Evolutionary conservation across 2,113 vertebrate species (phyloP).

Genomic region (Falco punctatus): DNA sequence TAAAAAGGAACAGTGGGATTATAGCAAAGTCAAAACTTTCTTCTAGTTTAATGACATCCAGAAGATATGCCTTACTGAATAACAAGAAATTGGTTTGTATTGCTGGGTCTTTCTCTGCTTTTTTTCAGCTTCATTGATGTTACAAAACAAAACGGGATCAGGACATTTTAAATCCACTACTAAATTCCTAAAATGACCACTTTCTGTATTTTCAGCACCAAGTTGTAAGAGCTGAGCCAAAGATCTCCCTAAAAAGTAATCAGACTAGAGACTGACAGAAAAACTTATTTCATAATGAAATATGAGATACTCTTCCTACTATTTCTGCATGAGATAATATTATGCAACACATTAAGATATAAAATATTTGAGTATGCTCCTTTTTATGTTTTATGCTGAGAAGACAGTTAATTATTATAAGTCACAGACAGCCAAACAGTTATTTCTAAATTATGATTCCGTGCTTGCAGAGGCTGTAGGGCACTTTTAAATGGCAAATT

Average conservation of each 20-base stretch:
- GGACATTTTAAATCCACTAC: neutral
- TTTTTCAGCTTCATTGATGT: neutral
- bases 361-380: neutral
- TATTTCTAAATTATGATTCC: neutral
- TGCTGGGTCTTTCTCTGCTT: neutral
- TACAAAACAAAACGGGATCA: neutral
- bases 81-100: neutral
- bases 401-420: neutral
- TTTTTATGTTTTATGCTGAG: neutral
- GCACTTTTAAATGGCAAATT: slow-evolving; percentile 17
- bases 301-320: neutral
- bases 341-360: neutral
- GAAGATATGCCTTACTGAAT: neutral
- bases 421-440: neutral
- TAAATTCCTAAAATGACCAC: neutral
- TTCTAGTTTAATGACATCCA: slow-evolving; percentile 20
- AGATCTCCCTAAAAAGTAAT: neutral
- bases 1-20: slow-evolving; percentile 31
- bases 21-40: neutral
- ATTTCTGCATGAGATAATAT: neutral
- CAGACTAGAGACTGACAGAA: neutral
- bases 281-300: neutral
- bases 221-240: neutral
- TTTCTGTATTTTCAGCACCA: neutral
- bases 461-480: neutral